phyloP scores from a whole-genome alignment of 1,140 invertebrate species.

The Telenomus remus region DNA sequence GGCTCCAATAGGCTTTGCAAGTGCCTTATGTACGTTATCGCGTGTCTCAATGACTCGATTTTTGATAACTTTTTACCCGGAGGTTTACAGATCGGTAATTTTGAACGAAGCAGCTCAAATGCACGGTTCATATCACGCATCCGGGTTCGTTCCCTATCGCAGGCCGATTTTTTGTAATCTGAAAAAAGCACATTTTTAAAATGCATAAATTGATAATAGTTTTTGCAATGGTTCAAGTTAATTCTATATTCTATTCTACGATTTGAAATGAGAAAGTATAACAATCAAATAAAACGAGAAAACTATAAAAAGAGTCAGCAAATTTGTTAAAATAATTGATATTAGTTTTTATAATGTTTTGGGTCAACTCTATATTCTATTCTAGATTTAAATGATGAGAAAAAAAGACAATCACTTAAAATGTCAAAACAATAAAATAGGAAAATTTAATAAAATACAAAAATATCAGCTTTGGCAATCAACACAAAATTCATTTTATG shows the following conservation, averaged over 20 bases:
- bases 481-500: neutral
- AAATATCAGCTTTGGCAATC: neutral
- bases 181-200: constrained; percentile 55
- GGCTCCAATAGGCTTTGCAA: constrained; percentile 80
- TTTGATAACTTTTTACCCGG: constrained; percentile 93
- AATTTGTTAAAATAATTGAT: constrained; percentile 3
- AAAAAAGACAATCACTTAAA: neutral
- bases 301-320: constrained; percentile 3
- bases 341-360: neutral
- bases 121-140: constrained; percentile 94
- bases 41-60: constrained; percentile 88
- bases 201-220: constrained; percentile 7
- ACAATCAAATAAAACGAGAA: neutral
- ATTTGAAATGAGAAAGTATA: neutral
- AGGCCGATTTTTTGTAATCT: constrained; percentile 91
- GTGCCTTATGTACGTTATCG: constrained; percentile 87
- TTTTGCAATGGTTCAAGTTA: too few species aligned
- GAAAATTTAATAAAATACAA: constrained; percentile 2
- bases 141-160: constrained; percentile 87
- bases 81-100: constrained; percentile 86
- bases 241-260: too few species aligned
- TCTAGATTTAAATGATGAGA: neutral
- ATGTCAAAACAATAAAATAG: constrained; percentile 1
- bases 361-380: too few species aligned
- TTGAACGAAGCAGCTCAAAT: constrained; percentile 85